Percentiles rank a stretch among this genome's conserved stretches.
Evolutionary conservation across 2,797 vertebrate genomes (phyloP).

Genomic region (Emydoidea blandingii): DNA sequence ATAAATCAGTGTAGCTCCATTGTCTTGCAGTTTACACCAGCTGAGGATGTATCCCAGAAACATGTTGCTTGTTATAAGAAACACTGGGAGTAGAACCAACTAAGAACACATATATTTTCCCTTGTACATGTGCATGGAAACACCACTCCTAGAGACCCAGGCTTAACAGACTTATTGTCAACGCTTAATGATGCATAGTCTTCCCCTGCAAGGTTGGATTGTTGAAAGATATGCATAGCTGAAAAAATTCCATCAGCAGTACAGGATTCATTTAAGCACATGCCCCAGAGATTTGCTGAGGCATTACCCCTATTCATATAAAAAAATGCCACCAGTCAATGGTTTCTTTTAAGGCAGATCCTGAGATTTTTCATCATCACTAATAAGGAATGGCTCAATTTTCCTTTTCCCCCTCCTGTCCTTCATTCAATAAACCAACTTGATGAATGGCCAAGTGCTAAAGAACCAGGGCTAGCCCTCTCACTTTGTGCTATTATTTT

Average conservation of each 20-base stretch:
- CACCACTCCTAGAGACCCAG: not conserved
- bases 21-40: not conserved
- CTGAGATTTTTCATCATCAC: constrained; percentile 1
- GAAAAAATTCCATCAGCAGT: not conserved
- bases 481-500: constrained; percentile 31
- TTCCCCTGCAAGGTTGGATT: not conserved
- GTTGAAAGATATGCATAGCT: constrained; percentile 12
- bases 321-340: not conserved
- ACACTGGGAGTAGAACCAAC: not conserved
- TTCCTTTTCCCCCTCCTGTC: constrained; percentile 20
- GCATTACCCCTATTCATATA: not conserved
- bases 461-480: constrained; percentile 48
- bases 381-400: constrained; percentile 48
- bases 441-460: constrained; percentile 36
- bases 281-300: not conserved
- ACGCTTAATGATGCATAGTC: not conserved
- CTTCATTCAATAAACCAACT: constrained; percentile 42
- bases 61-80: not conserved
- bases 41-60: not conserved
- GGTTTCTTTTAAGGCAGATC: not conserved
- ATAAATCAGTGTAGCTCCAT: not conserved
- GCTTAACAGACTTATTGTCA: not conserved
- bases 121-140: not conserved
- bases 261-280: not conserved
- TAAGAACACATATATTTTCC: not conserved